These are phyloP conservation scores for Ephydatia muelleri DNA, from an alignment of 37 sponge, comb jelly and placozoan species.

Conservation along the genomic window DNA sequence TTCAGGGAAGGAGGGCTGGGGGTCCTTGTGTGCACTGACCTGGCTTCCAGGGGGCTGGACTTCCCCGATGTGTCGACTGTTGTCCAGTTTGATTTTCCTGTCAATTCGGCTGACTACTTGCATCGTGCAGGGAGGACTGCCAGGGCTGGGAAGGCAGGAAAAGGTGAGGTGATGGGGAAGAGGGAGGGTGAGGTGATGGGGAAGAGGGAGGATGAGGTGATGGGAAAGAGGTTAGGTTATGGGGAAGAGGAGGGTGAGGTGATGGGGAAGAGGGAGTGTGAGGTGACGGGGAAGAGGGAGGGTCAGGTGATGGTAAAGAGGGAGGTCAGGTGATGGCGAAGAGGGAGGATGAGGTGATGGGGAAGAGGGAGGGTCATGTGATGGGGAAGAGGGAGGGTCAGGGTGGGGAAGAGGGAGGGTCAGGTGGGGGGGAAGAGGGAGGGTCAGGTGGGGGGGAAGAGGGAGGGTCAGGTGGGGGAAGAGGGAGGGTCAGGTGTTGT, in stretches of 20 bases:
- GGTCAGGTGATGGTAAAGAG: neutral
- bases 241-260: neutral
- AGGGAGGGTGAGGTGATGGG: neutral
- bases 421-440: neutral
- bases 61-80: slow-evolving; percentile 68
- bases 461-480: neutral
- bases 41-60: slow-evolving; percentile 79
- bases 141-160: slow-evolving; percentile 65
- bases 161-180: slow-evolving; percentile 39
- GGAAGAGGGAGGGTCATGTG: too few relatives aligned
- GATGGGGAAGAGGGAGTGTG: neutral
- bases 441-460: neutral
- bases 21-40: slow-evolving; percentile 72
- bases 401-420: neutral
- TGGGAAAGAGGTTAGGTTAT: neutral
- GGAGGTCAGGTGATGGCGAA: neutral
- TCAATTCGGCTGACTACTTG: slow-evolving; percentile 69
- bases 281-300: neutral
- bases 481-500: neutral
- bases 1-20: slow-evolving; percentile 39
- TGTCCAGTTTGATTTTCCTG: slow-evolving; percentile 85
- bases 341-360: neutral
- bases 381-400: neutral
- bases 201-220: neutral
- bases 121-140: slow-evolving; percentile 89